phyloP scores from a whole-genome alignment of 53 echinoderm and acorn worm species.

The Paracentrotus lividus region DNA sequence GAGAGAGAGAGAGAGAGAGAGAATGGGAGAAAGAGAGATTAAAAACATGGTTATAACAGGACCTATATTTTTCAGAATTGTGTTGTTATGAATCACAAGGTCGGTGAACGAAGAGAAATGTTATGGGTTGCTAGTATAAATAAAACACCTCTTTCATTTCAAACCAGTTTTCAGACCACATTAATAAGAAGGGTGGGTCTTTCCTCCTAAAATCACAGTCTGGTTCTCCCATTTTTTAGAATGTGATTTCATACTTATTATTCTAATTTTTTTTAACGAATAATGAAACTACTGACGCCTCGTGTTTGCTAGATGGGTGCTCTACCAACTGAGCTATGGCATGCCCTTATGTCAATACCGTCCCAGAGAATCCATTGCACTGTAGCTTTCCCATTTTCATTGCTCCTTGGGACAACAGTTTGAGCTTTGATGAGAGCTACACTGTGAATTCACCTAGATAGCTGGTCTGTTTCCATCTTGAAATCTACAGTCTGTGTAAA shows the following conservation, averaged over 20 bases:
- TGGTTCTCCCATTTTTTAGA: too few relatives aligned
- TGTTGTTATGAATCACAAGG: conserved; percentile 48
- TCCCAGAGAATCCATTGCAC: too few relatives aligned
- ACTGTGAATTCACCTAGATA: neutral
- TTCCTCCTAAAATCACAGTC: too few relatives aligned
- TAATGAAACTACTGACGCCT: too few relatives aligned
- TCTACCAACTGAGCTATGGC: too few relatives aligned
- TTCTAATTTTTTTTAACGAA: too few relatives aligned
- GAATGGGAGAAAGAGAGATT: neutral
- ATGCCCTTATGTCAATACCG: too few relatives aligned
- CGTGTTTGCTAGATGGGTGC: too few relatives aligned
- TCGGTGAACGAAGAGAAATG: conserved; percentile 34
- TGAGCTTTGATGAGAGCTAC: neutral
- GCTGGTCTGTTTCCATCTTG: neutral
- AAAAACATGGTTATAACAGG: neutral
- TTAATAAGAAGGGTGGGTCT: neutral
- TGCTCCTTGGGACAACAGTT: neutral
- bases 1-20: neutral
- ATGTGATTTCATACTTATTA: too few relatives aligned
- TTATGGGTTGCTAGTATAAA: conserved; percentile 19
- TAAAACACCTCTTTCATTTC: conserved; percentile 14
- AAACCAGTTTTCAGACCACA: neutral
- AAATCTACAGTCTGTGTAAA: too few relatives aligned
- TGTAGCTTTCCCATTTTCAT: neutral
- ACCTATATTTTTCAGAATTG: conserved; percentile 19